Evolutionary conservation across 2,888 invertebrate species (phyloP).

Genomic region (Eurytoma californica): DNA sequence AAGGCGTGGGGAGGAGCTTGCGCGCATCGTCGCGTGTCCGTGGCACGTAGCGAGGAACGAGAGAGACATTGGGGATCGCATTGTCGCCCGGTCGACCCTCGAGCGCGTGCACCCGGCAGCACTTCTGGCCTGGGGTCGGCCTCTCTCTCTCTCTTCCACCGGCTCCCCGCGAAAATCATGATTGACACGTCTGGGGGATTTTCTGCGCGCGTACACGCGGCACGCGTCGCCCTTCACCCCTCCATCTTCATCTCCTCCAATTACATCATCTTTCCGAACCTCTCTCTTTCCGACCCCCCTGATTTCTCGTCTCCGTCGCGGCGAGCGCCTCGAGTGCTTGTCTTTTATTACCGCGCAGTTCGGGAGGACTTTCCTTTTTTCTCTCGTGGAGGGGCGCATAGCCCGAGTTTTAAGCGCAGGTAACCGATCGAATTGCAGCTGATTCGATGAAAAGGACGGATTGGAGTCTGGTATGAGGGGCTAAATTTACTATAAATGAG

Average conservation of each 20-base stretch:
- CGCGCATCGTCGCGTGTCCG: too few relatives aligned
- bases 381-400: too few relatives aligned
- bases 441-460: too few relatives aligned
- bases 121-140: neutral
- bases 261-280: slow-evolving; percentile 29
- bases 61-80: neutral
- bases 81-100: neutral
- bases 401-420: too few relatives aligned
- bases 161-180: slow-evolving; percentile 21
- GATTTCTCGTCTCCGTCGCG: slow-evolving; percentile 25
- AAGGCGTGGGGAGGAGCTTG: too few relatives aligned
- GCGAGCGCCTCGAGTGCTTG: neutral
- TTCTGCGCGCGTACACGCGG: neutral
- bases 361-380: too few relatives aligned
- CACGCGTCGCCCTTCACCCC: slow-evolving; percentile 2
- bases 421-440: too few relatives aligned
- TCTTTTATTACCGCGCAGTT: neutral
- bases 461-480: too few relatives aligned
- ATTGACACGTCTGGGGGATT: slow-evolving; percentile 33
- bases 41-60: too few relatives aligned
- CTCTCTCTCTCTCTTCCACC: too few relatives aligned
- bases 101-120: neutral
- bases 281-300: slow-evolving; percentile 7
- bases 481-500: too few relatives aligned
- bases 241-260: slow-evolving; percentile 25